These are phyloP conservation scores for Centrocercus urophasianus DNA, from an alignment of 2,113 vertebrate species.

Conservation along the genomic window DNA sequence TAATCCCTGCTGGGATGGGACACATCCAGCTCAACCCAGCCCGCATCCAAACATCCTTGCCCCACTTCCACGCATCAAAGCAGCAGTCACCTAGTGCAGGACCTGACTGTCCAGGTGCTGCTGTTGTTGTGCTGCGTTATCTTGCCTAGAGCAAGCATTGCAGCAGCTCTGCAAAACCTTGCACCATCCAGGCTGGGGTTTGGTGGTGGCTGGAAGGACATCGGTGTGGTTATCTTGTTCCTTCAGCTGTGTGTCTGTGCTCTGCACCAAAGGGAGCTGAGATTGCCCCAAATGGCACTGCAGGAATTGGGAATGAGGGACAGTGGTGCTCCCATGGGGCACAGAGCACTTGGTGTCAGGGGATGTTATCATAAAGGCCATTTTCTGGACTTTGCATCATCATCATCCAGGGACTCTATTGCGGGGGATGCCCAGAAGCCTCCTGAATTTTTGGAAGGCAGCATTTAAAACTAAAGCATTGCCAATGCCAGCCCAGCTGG, in stretches of 20 bases:
- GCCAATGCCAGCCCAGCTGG: not conserved
- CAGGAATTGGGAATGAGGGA: rapidly evolving
- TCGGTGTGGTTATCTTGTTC: rapidly evolving
- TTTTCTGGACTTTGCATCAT: not conserved
- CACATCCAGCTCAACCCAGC: not conserved
- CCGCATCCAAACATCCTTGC: not conserved
- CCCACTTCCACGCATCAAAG: not conserved
- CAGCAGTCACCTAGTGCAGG: not conserved
- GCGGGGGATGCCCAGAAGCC: not conserved
- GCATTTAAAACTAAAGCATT: not conserved
- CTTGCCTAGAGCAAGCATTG: rapidly evolving
- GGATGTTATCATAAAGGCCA: not conserved
- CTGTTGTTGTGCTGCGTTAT: not conserved
- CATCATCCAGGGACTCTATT: not conserved
- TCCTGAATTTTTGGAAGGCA: not conserved
- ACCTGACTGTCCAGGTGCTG: not conserved
- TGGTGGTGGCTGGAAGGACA: rapidly evolving
- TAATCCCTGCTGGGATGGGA: not conserved
- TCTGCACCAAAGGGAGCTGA: not conserved
- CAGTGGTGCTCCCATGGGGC: rapidly evolving
- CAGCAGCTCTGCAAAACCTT: not conserved
- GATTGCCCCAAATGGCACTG: rapidly evolving
- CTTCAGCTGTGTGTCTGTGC: not conserved
- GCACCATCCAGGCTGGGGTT: not conserved
- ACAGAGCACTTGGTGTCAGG: rapidly evolving